phyloP scores from a whole-genome alignment of 2,888 invertebrate species.

The Sialis lutaria region DNA sequence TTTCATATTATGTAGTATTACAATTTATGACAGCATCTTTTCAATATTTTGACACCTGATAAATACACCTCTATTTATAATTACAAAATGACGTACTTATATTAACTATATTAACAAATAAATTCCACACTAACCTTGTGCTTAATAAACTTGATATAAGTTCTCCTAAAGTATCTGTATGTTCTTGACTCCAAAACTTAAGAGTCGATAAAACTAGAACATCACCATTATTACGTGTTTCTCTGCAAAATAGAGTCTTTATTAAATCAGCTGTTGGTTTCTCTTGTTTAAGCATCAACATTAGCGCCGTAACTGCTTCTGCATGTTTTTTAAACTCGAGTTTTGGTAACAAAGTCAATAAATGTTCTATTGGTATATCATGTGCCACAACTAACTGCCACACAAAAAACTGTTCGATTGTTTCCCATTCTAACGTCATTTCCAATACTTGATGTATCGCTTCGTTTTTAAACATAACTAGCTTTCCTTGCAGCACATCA shows the following conservation, averaged over 20 bases:
- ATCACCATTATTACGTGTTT: conserved; percentile 53
- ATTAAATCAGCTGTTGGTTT: conserved; percentile 75
- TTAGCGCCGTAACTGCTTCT: conserved; percentile 80
- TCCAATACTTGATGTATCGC: conserved; percentile 57
- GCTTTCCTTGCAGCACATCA: conserved; percentile 74
- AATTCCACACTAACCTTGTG: conserved; percentile 29
- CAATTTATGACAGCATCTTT: too few species aligned
- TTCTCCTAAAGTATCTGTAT: conserved; percentile 75
- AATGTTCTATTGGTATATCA: conserved; percentile 80
- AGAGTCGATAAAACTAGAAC: conserved; percentile 81
- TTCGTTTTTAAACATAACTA: conserved; percentile 67
- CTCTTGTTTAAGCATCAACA: conserved; percentile 83
- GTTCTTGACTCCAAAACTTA: conserved; percentile 87
- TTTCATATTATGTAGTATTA: too few species aligned
- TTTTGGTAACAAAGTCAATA: conserved; percentile 62
- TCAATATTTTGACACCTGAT: too few species aligned
- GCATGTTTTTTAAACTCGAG: conserved; percentile 71
- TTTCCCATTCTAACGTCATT: conserved; percentile 86
- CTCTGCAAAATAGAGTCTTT: conserved; percentile 63
- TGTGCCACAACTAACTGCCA: conserved; percentile 95
- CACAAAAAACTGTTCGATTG: conserved; percentile 90
- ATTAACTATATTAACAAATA: too few species aligned
- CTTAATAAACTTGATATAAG: conserved; percentile 61
- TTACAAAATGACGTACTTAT: too few species aligned
- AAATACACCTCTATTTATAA: too few species aligned